Base-by-base conservation (phyloP, 2,888 invertebrate genomes). In the Folsomia candida region DNA sequence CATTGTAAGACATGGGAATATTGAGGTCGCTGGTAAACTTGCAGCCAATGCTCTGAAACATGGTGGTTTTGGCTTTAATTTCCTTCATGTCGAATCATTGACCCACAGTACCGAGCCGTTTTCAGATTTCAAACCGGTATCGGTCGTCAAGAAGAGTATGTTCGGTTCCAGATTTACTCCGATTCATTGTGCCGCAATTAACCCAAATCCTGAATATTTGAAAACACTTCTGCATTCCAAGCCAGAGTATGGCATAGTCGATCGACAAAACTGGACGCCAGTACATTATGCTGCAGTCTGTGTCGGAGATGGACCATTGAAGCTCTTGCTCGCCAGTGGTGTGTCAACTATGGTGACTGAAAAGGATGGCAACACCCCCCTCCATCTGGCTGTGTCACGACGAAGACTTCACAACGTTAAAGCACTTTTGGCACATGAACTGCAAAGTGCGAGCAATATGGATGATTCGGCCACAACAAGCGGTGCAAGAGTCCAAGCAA, bases 201-300 rank as follows among this genome's bases (percentile, higher is more conserved):
- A 86, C 78, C 86, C 86, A 2, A 85, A 86, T 78, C 81, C 83
- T 1, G 82, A 83, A 59, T 84, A 84, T 76, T 77, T 86, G 62
- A 80, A 81, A 1, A 80, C 83, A 2, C 81, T 87, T 0, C 61
- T 85, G 37, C 76, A 80, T 1, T 81, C 83, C 25, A 82, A 83
- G 68, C 85, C 86, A 1, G 84, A 85, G 67, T 82, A 83, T 72
- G 83, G 83, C 76, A 76, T 85, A 29, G 81, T 82, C 4, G 86
- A 87, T 80, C 80, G 80, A 54, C 81, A 82, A 51, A 81, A 83
- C 37, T 82, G 85, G 76, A 79, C 82, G 58, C 84, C 85, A 0
- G 83, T 86, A 61, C 87, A 87, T 79, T 87, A 85, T 80, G 86
- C 86, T 14, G 84, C 86, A 4, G 86, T 83, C 1, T 86, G 85